Percentiles rank a stretch among this genome's conserved stretches.
Conservation (phyloP, 92 coral and sea anemone species). For the Zoanthus gigantus region DNA sequence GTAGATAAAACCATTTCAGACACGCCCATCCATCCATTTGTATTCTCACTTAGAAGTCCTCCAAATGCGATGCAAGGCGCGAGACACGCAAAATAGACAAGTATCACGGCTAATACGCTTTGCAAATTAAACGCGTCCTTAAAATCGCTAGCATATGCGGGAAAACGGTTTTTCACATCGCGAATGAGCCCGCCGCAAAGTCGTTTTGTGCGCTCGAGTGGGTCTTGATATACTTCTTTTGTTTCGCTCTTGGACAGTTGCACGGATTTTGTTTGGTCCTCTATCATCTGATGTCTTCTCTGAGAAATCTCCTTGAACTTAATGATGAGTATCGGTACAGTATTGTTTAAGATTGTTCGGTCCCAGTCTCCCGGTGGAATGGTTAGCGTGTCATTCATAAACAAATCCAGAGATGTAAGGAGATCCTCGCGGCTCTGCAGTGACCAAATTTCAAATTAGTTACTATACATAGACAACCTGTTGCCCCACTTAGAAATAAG, state of each 20-base stretch:
- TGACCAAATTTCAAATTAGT: neutral
- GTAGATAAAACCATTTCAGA: conserved; percentile 95
- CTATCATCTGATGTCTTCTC: conserved; percentile 68
- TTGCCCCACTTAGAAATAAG: no score
- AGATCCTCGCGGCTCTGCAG: conserved; percentile 79
- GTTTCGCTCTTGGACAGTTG: conserved; percentile 41
- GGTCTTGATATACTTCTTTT: conserved; percentile 69
- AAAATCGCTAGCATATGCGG: conserved; percentile 83
- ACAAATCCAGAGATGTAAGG: conserved; percentile 70
- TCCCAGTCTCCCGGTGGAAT: conserved; percentile 99
- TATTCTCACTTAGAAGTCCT: conserved; percentile 89
- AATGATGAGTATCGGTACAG: conserved; percentile 84
- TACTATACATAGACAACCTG: neutral
- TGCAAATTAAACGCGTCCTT: conserved; percentile 89
- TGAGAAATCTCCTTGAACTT: conserved; percentile 77
- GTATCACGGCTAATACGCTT: conserved; percentile 83
- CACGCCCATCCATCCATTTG: conserved; percentile 97
- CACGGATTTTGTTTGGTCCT: conserved; percentile 33
- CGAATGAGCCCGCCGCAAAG: conserved; percentile 96
- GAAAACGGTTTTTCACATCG: conserved; percentile 81
- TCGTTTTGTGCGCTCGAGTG: conserved; percentile 85
- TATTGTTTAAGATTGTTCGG: conserved; percentile 83
- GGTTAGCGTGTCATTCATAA: conserved; percentile 78
- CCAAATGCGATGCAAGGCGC: conserved; percentile 98
- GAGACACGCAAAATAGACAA: conserved; percentile 95